Percentiles rank a stretch among this genome's conserved stretches.
These are phyloP conservation scores for Stictocephala bisonia DNA, from an alignment of 2,888 invertebrate genomes.

Conservation along the genomic window DNA sequence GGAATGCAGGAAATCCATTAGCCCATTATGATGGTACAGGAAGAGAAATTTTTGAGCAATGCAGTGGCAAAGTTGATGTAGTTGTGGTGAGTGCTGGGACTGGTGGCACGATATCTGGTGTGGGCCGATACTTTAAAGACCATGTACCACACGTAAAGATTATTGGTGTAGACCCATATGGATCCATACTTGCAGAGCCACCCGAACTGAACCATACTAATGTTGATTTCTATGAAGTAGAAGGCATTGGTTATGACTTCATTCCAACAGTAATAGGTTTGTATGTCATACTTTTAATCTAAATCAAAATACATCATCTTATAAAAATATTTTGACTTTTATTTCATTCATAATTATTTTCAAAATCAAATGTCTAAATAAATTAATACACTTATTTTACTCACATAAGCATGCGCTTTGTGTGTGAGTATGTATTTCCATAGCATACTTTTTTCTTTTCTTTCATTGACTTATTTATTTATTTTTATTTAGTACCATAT, in stretches of 20 bases:
- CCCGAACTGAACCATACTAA: conserved; percentile 79
- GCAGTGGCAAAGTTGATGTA: conserved; percentile 87
- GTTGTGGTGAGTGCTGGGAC: conserved; percentile 90
- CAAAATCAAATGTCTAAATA: no score
- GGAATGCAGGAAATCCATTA: conserved; percentile 94
- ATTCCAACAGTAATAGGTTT: conserved; percentile 87
- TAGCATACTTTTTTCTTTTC: no score
- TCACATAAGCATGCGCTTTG: no score
- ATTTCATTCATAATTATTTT: no score
- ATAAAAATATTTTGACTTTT: no score
- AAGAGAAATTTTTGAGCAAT: conserved; percentile 89
- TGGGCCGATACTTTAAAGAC: conserved; percentile 93
- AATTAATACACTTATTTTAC: no score
- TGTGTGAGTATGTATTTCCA: no score
- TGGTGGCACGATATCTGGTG: conserved; percentile 93
- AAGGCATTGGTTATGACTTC: conserved; percentile 97
- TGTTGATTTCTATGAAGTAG: conserved; percentile 86
- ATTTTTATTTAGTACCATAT: no score
- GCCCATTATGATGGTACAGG: conserved; percentile 98
- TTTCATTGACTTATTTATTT: no score
- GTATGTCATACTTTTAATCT: no score
- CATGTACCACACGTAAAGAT: conserved; percentile 78
- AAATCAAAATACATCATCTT: no score
- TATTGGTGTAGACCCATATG: conserved; percentile 91
- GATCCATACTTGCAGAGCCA: conserved; percentile 90